Evolutionary conservation across 2,113 vertebrate species (phyloP).

Genomic region (Labrus mixtus): DNA sequence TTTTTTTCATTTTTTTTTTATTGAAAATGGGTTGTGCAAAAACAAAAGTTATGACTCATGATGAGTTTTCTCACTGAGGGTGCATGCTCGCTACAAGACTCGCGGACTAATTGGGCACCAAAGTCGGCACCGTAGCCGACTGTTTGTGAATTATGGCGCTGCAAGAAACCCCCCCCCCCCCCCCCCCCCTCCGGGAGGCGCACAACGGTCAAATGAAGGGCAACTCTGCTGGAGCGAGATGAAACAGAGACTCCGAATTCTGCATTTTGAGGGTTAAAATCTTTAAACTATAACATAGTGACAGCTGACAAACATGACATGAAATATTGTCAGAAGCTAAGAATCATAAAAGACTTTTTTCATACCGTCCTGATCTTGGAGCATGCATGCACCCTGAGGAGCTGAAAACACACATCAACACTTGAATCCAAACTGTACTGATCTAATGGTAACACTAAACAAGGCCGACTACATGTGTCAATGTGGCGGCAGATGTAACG

Average conservation of each 20-base stretch:
- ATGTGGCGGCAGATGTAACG: constrained; percentile 29
- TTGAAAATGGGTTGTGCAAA: constrained; percentile 73
- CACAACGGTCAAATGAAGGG: neutral
- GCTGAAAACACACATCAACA: constrained; percentile 39
- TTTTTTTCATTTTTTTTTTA: constrained; percentile 61
- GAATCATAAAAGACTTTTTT: too few relatives aligned
- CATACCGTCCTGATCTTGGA: constrained; percentile 29
- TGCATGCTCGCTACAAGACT: constrained; percentile 58
- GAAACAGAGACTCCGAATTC: constrained; percentile 1
- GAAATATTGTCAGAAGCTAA: neutral
- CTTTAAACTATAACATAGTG: too few relatives aligned
- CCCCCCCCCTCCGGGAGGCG: constrained; percentile 1
- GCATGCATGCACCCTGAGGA: constrained; percentile 33
- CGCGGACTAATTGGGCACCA: constrained; percentile 60
- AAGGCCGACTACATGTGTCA: constrained; percentile 32
- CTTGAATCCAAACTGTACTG: constrained; percentile 20
- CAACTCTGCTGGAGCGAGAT: constrained; percentile 4
- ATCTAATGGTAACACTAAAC: constrained; percentile 45
- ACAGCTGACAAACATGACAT: too few relatives aligned
- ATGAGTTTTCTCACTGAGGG: constrained; percentile 57
- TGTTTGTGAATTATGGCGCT: constrained; percentile 15
- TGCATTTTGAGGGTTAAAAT: constrained; percentile 13
- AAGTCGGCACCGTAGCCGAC: constrained; percentile 44
- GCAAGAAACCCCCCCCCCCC: neutral
- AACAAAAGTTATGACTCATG: constrained; percentile 66